Evolutionary conservation across 2,797 vertebrate species (phyloP).

Genomic region (Thunnus albacares): DNA sequence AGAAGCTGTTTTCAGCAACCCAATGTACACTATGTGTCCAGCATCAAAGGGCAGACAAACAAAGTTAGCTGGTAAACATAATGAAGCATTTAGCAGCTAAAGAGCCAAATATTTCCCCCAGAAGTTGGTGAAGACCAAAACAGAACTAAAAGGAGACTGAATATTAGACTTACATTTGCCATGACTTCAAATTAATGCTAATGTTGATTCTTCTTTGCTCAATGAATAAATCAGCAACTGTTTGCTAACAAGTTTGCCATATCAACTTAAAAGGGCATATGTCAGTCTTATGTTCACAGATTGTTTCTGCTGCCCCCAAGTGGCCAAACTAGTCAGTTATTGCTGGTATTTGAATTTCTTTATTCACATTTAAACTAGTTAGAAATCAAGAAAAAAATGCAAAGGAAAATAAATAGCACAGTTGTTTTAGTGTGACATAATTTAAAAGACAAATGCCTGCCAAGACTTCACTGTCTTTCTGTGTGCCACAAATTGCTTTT

Average conservation of each 20-base stretch:
- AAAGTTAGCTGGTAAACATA: not conserved
- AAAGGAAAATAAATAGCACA: not conserved
- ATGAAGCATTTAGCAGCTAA: not conserved
- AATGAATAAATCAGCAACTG: not conserved
- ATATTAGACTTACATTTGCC: too few species aligned
- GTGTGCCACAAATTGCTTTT: conserved; percentile 47
- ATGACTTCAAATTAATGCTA: too few species aligned
- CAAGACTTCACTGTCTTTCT: not conserved
- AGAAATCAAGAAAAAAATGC: not conserved
- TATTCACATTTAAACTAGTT: not conserved
- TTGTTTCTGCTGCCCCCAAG: conserved; percentile 54
- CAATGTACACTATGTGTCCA: not conserved
- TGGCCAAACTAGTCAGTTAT: conserved; percentile 27
- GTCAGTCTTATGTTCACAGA: not conserved
- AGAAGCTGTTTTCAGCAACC: not conserved
- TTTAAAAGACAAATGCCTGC: conserved; percentile 3
- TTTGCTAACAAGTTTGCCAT: not conserved
- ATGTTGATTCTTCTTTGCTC: not conserved
- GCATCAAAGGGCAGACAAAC: not conserved
- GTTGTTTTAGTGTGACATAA: not conserved
- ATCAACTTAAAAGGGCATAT: not conserved
- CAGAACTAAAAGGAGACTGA: not conserved
- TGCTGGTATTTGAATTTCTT: not conserved
- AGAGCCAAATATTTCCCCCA: not conserved
- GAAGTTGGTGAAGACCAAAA: not conserved